phyloP scores from a whole-genome alignment of 2,888 invertebrate species.

The Drosophila pegasa region DNA sequence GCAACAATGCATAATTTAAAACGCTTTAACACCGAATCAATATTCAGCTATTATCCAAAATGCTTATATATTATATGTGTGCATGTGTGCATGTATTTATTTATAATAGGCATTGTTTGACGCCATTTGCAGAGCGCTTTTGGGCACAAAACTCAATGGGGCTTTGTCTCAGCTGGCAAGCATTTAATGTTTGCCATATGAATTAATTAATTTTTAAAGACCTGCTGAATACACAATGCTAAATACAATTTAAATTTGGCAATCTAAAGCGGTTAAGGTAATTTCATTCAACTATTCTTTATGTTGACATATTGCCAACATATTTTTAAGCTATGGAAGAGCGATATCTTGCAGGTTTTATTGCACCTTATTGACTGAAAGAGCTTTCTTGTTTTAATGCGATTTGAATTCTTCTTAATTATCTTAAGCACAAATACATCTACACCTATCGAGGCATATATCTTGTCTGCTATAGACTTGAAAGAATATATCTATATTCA shows the following conservation, averaged over 20 bases:
- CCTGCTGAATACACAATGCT: slow-evolving; percentile 2
- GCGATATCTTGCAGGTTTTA: not conserved
- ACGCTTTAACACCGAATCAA: slow-evolving; percentile 9
- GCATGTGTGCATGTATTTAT: slow-evolving; percentile 1
- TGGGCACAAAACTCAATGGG: slow-evolving; percentile 11
- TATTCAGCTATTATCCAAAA: slow-evolving; percentile 7
- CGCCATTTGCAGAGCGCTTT: slow-evolving; percentile 10
- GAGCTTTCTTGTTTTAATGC: not conserved
- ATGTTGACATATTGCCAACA: not conserved
- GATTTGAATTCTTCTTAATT: not conserved
- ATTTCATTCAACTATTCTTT: not conserved
- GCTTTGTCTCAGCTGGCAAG: slow-evolving; percentile 23
- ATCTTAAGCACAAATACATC: too few species aligned
- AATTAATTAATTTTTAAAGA: slow-evolving; percentile 38
- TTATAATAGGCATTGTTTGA: slow-evolving; percentile 24
- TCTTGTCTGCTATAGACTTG: too few species aligned
- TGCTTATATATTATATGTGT: not conserved
- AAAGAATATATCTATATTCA: too few species aligned
- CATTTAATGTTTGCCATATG: slow-evolving; percentile 26
- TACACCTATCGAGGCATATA: too few species aligned
- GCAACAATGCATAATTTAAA: slow-evolving; percentile 8
- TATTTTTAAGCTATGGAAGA: not conserved
- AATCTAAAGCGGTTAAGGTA: not conserved
- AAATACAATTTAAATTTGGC: not conserved
- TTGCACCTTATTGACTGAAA: not conserved